Base-by-base conservation (phyloP, 2,888 invertebrate genomes). In the Agrochola lychnidis region DNA sequence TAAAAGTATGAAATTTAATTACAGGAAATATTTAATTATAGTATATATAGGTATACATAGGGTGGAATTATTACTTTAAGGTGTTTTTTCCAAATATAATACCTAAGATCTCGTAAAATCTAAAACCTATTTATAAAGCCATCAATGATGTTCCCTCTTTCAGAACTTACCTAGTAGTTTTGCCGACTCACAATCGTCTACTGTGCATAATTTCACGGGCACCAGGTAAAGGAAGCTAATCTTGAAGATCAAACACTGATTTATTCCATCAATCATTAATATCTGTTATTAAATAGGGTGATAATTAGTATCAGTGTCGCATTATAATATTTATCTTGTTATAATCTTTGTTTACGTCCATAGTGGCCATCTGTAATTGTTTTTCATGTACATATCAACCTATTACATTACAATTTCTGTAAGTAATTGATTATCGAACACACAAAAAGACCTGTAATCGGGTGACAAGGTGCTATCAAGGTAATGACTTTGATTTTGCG, bases 231-330 rank as follows among this genome's bases (percentile, higher is more conserved):
- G 86, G 78, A 75, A 77, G 76, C 59, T 83, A 85, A 88, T 88
- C 83, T 62, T n/a, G 1, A 64, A 73, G 79, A 91, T 90, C 88
- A 86, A 66, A 79, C 88, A 89, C 81, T 91, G 91, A 91, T 92
- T 91, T 90, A 36, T 63, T 66, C 76, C 71, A 88, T 87, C 85
- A 88, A 86, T 83, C 85, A 85, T 59, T 74, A 74, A 76, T 83
- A 84, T 79, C 83, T 66, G n/a, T 22, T 73, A 75, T 14, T 80
- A 73, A 83, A 74, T 72, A 78, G 57, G 36, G n/a, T 14, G 88
- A 88, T 85, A 83, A 85, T 68, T 42, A 25, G 14, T 83, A 89
- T 88, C 78, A 76, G 40, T 79, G 67, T 69, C 69, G 82, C 40
- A 86, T 88, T 85, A 79, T 71, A 66, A 67, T 40, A 70, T 22